Evolutionary conservation across 2,888 invertebrate genomes (phyloP), one percentile per base, ranked within the genome.

Genomic region (Lithophane socia): DNA sequence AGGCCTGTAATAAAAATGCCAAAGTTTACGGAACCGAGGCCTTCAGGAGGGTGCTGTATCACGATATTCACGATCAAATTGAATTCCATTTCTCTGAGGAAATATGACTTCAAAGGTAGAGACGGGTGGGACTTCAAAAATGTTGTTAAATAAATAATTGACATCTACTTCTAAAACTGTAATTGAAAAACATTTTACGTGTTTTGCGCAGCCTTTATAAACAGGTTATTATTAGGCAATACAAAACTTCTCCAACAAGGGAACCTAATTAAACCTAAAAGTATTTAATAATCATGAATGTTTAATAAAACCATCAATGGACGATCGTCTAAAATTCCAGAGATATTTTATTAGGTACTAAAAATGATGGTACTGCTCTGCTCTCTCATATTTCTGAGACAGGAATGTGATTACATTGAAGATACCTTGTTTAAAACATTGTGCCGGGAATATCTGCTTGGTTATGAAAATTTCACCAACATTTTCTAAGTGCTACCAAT

Each of bases 381-480:
- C 68, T 83, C 61, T 67, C 70, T 79, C 77, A 86, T 84, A 80
- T 87, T 82, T 74, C 75, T 82, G 79, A 86, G 77, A 75, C 79
- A 84, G 80, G 87, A 86, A 88, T 88, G 80, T 84, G 85, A 84
- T 85, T 86, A 85, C 75, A 68, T 42, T 81, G 83, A 83, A 84
- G 71, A 77, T 78, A 80, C 77, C 79, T 85, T 81, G 76, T 84
- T 81, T 77, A 74, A 82, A 87, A 85, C 70, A 82, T 77, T 76
- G 80, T 76, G 80, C 69, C 77, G 68, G 75, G 64, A 86, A 86
- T 86, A 81, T 79, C 82, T 74, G 75, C 80, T 85, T 77, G 67
- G 84, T 80, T 86, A 87, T 86, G 83, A 88, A 89, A 88, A 88
- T 83, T 86, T 75, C 68, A 61, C 63, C 68, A 75, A 79, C 70